Conservation (phyloP, 2,888 invertebrate genomes). For the Mantis religiosa region DNA sequence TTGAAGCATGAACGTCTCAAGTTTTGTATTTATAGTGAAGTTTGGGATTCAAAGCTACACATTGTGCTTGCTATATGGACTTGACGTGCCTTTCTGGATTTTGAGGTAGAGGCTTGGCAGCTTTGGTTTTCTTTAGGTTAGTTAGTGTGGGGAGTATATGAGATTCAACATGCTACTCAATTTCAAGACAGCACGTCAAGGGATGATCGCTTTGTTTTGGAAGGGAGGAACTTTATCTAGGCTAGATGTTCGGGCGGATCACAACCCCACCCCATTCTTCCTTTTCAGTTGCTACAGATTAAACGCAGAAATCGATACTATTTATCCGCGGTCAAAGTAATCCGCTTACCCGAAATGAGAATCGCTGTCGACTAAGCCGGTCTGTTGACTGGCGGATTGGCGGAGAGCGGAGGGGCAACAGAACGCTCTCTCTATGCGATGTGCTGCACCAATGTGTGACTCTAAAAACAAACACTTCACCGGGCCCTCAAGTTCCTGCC, state of each 20-base stretch:
- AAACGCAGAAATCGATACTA: slow-evolving; percentile 29
- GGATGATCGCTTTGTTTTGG: neutral
- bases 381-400: slow-evolving; percentile 22
- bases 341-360: slow-evolving; percentile 29
- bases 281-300: slow-evolving; percentile 15
- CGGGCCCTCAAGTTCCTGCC: neutral
- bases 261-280: neutral
- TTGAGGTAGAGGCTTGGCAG: too few species aligned
- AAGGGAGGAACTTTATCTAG: neutral
- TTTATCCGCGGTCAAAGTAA: slow-evolving; percentile 29
- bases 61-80: too few species aligned
- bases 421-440: too few species aligned
- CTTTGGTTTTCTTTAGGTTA: too few species aligned
- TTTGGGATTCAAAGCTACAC: too few species aligned
- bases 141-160: too few species aligned
- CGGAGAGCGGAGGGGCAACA: neutral
- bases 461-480: slow-evolving; percentile 4
- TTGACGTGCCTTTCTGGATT: too few species aligned
- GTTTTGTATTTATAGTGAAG: too few species aligned
- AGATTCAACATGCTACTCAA: neutral
- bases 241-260: neutral
- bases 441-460: neutral
- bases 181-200: neutral
- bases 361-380: slow-evolving; percentile 19
- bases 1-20: too few species aligned